Percentiles rank a stretch among this genome's conserved stretches.
Evolutionary conservation across 2,888 invertebrate genomes (phyloP).

Genomic region (Phyto melanocephala): DNA sequence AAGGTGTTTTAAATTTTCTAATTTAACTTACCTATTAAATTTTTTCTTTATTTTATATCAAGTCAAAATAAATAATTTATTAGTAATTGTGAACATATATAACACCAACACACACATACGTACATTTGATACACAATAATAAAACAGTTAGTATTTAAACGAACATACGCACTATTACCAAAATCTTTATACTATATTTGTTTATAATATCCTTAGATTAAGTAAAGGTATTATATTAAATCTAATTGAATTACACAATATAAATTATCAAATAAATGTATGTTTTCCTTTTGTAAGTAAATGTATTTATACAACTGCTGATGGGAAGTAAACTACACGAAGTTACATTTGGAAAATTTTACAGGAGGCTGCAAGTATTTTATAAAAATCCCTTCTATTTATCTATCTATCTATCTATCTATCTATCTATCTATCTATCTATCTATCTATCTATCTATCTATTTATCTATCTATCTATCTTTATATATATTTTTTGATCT

Average conservation of each 20-base stretch:
- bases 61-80: conserved; percentile 51
- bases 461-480: too few species aligned
- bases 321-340: too few species aligned
- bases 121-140: not conserved
- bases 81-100: conserved; percentile 30
- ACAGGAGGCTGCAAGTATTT: too few species aligned
- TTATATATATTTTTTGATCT: too few species aligned
- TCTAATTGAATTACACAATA: conserved; percentile 53
- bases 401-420: too few species aligned
- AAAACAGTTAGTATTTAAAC: not conserved
- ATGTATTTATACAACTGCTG: too few species aligned
- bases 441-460: too few species aligned
- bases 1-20: too few species aligned
- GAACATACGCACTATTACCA: not conserved
- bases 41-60: conserved; percentile 16
- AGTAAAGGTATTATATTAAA: conserved; percentile 55
- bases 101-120: not conserved
- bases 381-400: too few species aligned
- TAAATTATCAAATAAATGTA: conserved; percentile 55
- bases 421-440: too few species aligned
- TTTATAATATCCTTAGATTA: conserved; percentile 25
- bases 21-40: conserved; percentile 3
- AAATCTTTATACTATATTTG: not conserved
- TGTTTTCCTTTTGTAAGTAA: too few species aligned
- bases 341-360: too few species aligned